These are phyloP conservation scores for Athalia rosae DNA, from an alignment of 2,888 invertebrate genomes.

Conservation along the genomic window DNA sequence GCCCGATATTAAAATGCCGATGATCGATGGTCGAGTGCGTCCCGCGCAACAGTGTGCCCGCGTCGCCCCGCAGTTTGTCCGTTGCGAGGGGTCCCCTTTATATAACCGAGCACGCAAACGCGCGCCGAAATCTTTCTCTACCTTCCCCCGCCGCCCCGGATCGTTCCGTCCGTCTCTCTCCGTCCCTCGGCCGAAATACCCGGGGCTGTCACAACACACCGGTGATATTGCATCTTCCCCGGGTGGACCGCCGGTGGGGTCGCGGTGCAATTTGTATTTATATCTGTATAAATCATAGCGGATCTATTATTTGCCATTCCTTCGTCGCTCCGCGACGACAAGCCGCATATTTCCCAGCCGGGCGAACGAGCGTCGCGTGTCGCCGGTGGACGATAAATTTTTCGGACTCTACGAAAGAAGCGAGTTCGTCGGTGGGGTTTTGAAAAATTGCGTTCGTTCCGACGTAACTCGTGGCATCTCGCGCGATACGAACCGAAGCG, in stretches of 20 bases:
- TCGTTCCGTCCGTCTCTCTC: conserved; percentile 34
- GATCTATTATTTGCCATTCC: background rate
- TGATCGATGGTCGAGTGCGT: conserved; percentile 71
- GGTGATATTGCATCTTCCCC: conserved; percentile 69
- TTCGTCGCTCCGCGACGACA: no score
- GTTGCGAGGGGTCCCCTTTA: background rate
- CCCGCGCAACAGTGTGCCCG: conserved; percentile 65
- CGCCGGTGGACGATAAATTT: no score
- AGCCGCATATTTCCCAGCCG: no score
- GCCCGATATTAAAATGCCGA: conserved; percentile 73
- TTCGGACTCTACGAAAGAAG: no score
- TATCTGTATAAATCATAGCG: conserved; percentile 62
- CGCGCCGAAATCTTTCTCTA: no score
- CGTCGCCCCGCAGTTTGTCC: background rate
- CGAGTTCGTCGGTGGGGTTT: no score
- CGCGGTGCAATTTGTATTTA: conserved; percentile 62
- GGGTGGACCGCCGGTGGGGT: background rate
- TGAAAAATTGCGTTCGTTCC: no score
- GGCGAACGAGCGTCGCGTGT: no score
- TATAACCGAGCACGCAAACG: no score
- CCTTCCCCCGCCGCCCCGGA: no score
- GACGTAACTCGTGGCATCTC: no score
- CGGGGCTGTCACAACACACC: conserved; percentile 61
- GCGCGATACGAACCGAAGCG: background rate
- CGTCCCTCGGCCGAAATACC: conserved; percentile 66